These are phyloP conservation scores for Cygnus atratus DNA, from an alignment of 2,113 vertebrate species.

Conservation along the genomic window DNA sequence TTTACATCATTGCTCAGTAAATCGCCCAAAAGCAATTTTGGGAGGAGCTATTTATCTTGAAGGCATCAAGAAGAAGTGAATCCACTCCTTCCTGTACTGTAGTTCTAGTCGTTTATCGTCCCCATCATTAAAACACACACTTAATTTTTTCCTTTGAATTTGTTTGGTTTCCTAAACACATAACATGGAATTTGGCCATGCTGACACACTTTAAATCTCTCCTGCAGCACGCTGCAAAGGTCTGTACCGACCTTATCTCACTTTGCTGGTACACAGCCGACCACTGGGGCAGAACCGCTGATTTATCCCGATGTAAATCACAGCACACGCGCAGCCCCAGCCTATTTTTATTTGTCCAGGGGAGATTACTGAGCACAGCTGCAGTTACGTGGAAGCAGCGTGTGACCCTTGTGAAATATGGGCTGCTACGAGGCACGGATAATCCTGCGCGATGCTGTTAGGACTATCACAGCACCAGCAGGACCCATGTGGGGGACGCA, in stretches of 20 bases:
- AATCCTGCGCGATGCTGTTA: background rate
- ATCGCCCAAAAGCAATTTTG: background rate
- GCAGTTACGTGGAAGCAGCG: background rate
- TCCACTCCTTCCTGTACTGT: background rate
- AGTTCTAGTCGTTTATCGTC: background rate
- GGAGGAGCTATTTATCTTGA: background rate
- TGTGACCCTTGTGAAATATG: constrained; percentile 13
- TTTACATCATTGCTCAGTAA: background rate
- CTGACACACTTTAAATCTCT: constrained; percentile 42
- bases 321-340: background rate
- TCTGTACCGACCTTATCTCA: constrained; percentile 31
- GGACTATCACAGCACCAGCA: background rate
- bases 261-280: background rate
- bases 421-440: constrained; percentile 5
- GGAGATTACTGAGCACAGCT: background rate
- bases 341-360: constrained; percentile 19
- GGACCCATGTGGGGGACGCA: background rate
- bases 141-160: background rate
- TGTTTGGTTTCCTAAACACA: background rate
- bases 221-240: background rate
- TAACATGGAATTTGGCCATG: background rate
- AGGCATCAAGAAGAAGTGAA: background rate
- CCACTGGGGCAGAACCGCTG: background rate
- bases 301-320: constrained; percentile 47
- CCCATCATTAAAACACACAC: background rate